These are phyloP conservation scores for Hirtodrosophila cameraria DNA, from an alignment of 2,888 invertebrate genomes.

Conservation along the genomic window DNA sequence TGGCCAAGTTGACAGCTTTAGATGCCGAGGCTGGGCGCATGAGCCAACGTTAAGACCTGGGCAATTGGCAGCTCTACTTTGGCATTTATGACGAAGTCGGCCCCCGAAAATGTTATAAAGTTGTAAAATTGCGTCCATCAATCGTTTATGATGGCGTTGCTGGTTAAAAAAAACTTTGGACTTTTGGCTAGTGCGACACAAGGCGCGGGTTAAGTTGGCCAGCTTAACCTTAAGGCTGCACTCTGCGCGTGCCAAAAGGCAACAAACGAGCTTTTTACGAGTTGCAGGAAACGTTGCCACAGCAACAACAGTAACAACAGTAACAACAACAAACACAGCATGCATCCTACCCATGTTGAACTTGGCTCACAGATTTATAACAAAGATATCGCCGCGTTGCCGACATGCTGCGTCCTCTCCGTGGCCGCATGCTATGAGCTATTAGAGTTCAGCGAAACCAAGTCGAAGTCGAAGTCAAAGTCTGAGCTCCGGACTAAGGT, in stretches of 20 bases:
- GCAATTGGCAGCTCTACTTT: constrained; percentile 54
- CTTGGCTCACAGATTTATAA: constrained; percentile 81
- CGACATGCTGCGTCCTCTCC: constrained; percentile 70
- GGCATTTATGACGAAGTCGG: constrained; percentile 49
- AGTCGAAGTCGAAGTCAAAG: constrained; percentile 29
- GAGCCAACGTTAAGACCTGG: too few relatives aligned
- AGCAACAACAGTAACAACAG: constrained; percentile 32
- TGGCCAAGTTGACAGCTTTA: constrained; percentile 40
- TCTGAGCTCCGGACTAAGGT: background rate
- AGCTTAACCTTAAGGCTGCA: constrained; percentile 68
- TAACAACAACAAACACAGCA: constrained; percentile 72
- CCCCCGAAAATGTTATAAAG: constrained; percentile 50
- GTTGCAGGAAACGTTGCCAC: constrained; percentile 60
- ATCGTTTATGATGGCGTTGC: constrained; percentile 48
- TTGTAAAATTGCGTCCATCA: constrained; percentile 62
- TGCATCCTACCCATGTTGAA: constrained; percentile 70
- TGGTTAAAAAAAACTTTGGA: constrained; percentile 30
- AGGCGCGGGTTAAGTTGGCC: constrained; percentile 63
- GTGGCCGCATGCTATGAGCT: constrained; percentile 69
- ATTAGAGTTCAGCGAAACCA: constrained; percentile 76
- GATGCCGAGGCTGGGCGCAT: background rate
- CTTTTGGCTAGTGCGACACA: constrained; percentile 12
- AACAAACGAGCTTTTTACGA: constrained; percentile 79
- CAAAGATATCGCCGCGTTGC: constrained; percentile 80
- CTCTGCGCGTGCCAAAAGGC: constrained; percentile 79